Conservation (phyloP, 2,797 vertebrate species). For the Steatocranus sp. region DNA sequence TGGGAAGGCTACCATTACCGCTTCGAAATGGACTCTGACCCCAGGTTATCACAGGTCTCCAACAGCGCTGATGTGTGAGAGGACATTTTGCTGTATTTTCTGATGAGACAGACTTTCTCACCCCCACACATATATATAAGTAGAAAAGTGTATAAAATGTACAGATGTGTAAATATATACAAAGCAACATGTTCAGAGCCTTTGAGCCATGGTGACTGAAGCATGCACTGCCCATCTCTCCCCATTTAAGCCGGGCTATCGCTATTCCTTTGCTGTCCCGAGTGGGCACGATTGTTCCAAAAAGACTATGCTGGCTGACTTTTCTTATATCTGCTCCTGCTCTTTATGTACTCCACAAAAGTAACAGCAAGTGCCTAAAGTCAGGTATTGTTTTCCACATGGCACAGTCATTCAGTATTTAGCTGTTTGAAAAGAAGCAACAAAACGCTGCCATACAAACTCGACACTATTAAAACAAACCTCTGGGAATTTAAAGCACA, state of each 20-base stretch:
- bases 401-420: neutral
- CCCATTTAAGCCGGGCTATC: neutral
- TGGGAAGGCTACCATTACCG: conserved; percentile 81
- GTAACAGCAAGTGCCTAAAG: conserved; percentile 57
- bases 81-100: neutral
- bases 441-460: conserved; percentile 37
- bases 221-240: conserved; percentile 51
- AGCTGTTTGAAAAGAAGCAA: neutral
- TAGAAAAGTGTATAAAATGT: conserved; percentile 54
- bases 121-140: conserved; percentile 29
- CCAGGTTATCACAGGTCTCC: conserved; percentile 72
- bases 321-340: neutral
- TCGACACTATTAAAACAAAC: conserved; percentile 38
- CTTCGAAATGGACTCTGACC: conserved; percentile 77
- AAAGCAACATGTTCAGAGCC: conserved; percentile 1
- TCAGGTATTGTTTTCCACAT: neutral
- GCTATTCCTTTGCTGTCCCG: neutral
- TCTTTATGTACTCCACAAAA: neutral
- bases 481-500: conserved; percentile 53
- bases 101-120: conserved; percentile 19
- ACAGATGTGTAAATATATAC: conserved; percentile 61
- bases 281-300: neutral
- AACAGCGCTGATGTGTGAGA: conserved; percentile 67
- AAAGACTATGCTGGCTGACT: neutral
- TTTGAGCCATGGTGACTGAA: conserved; percentile 23